Base-by-base conservation (phyloP, 2,797 vertebrate species). In the Rhodeus uyekii region DNA sequence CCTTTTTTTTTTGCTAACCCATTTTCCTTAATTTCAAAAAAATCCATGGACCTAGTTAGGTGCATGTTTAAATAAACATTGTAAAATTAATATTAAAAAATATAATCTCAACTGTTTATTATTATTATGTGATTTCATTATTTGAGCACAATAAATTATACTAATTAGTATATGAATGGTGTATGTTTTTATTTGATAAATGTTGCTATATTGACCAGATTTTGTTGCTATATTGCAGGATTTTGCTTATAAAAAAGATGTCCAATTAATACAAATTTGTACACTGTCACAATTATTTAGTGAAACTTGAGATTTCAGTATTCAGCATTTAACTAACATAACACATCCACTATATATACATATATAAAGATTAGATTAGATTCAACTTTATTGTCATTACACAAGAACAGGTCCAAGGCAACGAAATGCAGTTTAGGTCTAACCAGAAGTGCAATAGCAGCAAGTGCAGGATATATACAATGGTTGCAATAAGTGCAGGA, bases 31-130 rank as follows among this genome's bases (percentile, higher is more conserved):
- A 76, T 75, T 76, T 67, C 81, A 83, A 81, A 68, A 72, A 85
- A 55, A 58, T 63, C 29, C 55, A 92, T 39, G 83, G 91, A 92
- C 91, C 92, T 94, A 93, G 93, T 92, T 94, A 94, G 93, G 91
- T 94, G 93, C 94, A 94, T 94, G 93, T 92, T 93, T 92, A 94
- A 93, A 91, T 89, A 90, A 93, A 91, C 90, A 92, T 92, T 88
- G 90, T 91, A 91, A 90, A 92, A 67, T 77, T 29, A 78, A 64
- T 67, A 72, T 85, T 60, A 65, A 38, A n/a, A 72, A 38, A 73
- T 39, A 73, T 78, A 6, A 22, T 85, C 39, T 53, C 48, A 67
- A 58, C 63, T 67, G 75, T 78, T 67, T 44, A 32, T 46, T 78
- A 39, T 65, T 29, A 64, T 77, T 27, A 44, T 27, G 61, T 46